Evolutionary conservation across 2,113 vertebrate genomes (phyloP).

Genomic region (Arizona elegans): DNA sequence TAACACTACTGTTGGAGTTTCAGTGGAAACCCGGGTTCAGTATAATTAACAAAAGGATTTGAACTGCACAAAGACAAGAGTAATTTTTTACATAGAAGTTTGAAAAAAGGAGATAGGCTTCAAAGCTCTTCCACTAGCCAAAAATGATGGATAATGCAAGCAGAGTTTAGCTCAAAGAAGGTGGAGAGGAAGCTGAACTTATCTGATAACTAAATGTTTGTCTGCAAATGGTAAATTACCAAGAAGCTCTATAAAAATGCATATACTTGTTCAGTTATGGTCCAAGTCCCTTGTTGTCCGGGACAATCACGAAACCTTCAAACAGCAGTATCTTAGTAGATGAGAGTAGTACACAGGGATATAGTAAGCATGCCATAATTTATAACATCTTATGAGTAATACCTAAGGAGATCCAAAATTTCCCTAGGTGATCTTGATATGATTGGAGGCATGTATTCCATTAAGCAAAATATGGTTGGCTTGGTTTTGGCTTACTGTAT

Average conservation of each 20-base stretch:
- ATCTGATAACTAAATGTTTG: slow-evolving; percentile 6
- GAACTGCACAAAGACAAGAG: not conserved
- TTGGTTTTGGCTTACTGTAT: not conserved
- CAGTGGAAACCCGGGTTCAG: not conserved
- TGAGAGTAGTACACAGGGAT: not conserved
- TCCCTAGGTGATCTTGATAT: not conserved
- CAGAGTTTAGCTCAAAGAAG: slow-evolving; percentile 5
- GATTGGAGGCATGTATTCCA: not conserved
- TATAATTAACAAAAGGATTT: slow-evolving; percentile 27
- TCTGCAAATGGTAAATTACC: slow-evolving; percentile 1
- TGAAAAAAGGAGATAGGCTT: not conserved
- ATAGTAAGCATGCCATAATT: not conserved
- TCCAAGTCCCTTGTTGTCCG: not conserved
- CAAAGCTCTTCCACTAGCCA: not conserved
- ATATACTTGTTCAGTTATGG: not conserved
- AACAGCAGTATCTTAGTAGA: not conserved
- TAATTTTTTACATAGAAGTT: slow-evolving; percentile 11
- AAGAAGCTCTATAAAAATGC: not conserved
- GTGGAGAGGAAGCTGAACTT: not conserved
- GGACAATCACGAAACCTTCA: no score
- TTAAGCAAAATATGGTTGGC: not conserved
- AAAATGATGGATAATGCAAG: slow-evolving; percentile 2
- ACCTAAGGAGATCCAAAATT: not conserved
- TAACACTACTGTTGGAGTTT: not conserved
- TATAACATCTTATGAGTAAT: not conserved